Evolutionary conservation across 1,140 invertebrate genomes (phyloP).

Genomic region (Helicoverpa armigera): DNA sequence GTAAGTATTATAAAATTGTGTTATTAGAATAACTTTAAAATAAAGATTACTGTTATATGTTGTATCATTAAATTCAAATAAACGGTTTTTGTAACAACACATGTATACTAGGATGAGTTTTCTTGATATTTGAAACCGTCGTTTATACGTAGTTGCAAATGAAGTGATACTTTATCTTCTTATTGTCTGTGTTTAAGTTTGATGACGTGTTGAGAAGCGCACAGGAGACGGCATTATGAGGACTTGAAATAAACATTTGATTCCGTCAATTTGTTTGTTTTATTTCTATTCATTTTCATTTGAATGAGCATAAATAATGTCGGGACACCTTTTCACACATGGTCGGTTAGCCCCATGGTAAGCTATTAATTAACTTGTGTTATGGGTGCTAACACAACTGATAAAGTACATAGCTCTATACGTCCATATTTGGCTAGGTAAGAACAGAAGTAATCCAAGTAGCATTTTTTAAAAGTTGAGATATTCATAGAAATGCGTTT

Average conservation of each 20-base stretch:
- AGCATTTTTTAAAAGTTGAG: too few species aligned
- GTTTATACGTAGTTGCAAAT: slow-evolving; percentile 36
- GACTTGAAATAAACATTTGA: slow-evolving; percentile 64
- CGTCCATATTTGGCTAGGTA: too few species aligned
- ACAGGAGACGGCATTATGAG: slow-evolving; percentile 53
- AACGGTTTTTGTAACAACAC: slow-evolving; percentile 19
- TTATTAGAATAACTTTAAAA: slow-evolving; percentile 74
- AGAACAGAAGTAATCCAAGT: too few species aligned
- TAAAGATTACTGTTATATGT: slow-evolving; percentile 60
- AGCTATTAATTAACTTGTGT: too few species aligned
- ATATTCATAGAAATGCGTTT: too few species aligned
- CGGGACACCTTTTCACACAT: too few species aligned
- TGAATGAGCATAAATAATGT: too few species aligned
- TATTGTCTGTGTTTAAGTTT: slow-evolving; percentile 56
- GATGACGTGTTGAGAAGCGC: slow-evolving; percentile 33
- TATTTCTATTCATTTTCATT: slow-evolving; percentile 26
- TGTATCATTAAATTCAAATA: slow-evolving; percentile 52
- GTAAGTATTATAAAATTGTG: slow-evolving; percentile 76
- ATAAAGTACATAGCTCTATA: too few species aligned
- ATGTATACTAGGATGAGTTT: slow-evolving; percentile 19
- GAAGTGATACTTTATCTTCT: slow-evolving; percentile 32
- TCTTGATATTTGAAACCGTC: slow-evolving; percentile 2
- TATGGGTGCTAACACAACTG: too few species aligned
- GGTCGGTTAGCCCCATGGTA: too few species aligned
- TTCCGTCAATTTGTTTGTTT: slow-evolving; percentile 56